Evolutionary conservation across 2,113 vertebrate genomes (phyloP), one percentile per base, ranked within the genome.

Genomic region (Microcebus murinus): DNA sequence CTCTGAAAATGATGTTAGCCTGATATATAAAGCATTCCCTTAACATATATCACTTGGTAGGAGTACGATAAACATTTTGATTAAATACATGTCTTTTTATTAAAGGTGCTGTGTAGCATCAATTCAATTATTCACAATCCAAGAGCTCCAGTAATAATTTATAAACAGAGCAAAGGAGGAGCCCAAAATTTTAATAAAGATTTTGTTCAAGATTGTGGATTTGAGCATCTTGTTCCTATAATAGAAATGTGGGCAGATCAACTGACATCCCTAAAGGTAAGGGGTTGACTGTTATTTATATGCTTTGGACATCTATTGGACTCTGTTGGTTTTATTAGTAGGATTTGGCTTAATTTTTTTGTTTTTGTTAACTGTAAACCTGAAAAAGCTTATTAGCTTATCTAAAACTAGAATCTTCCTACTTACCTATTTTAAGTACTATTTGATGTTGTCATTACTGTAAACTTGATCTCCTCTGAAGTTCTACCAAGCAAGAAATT

Each of bases 231-330:
- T 55, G 96, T 99, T 8, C 98, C 98, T 1, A 98, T 99, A 1
- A 87, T 99, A 98, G 98, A 99, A 93, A 97, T 98, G 97, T 99
- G 99, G 99, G 98, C 99, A 73, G 99, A 98, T 74, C 99, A 99
- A 89, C 98, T 99, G 8, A 77, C 94, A 79, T 98, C 99, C 7
- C 94, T 99, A 17, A 98, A 99, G 99, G 99, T 99, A 98, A 97
- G 0, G 0, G 0, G 0, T n/a, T 59, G 6, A 82, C 68, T 89
- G 39, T 23, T 89, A 10, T 94, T 74, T 86, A 67, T 3, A 17
- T 50, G 42, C 55, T 96, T 94, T 86, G 67, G 87, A 71, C 89
- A 80, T 91, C 23, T 74, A 0, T 65, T 89, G 8, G 31, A 36
- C 45, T 80, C 74, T 68, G 2, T 63, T 59, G 52, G 42, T 48